A percentile compares a stretch with the other conserved stretches of the same genome.
Conservation (phyloP, 1,140 invertebrate species). For the Drosophila truncata region DNA sequence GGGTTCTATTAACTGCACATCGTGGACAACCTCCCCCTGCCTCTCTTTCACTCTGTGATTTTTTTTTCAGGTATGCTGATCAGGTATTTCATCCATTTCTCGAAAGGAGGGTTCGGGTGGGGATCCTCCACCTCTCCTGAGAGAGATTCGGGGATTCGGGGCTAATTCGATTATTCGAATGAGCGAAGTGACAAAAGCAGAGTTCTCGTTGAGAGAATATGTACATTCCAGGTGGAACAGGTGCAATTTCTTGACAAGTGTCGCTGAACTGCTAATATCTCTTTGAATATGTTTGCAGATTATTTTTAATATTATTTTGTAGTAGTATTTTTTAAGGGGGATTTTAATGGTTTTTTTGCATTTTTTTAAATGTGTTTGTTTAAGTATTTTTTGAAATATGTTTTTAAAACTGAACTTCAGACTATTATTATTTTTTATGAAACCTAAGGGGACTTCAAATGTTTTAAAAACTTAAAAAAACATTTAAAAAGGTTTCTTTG, state of each 20-base stretch:
- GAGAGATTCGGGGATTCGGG: constrained; percentile 23
- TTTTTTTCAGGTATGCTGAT: constrained; percentile 29
- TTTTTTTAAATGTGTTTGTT: too few species aligned
- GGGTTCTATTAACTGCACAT: constrained; percentile 76
- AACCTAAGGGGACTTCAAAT: too few species aligned
- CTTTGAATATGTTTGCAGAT: neutral
- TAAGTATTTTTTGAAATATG: neutral
- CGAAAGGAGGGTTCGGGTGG: neutral
- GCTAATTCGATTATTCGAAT: constrained; percentile 44
- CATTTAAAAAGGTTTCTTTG: too few species aligned
- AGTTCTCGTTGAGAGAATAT: neutral
- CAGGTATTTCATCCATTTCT: constrained; percentile 41
- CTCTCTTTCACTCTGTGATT: neutral
- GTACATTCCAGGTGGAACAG: constrained; percentile 23
- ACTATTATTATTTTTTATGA: too few species aligned
- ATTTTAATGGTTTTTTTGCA: neutral
- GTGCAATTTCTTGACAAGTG: constrained; percentile 16
- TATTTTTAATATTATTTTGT: neutral
- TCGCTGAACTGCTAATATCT: constrained; percentile 27
- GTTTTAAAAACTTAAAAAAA: too few species aligned
- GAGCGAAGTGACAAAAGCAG: neutral
- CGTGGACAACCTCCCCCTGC: neutral
- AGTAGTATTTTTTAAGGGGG: neutral
- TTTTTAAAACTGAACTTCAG: too few species aligned
- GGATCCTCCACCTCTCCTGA: neutral